Percentiles rank a stretch among this genome's conserved stretches.
These are phyloP conservation scores for Tamias sibiricus DNA, from an alignment of 2,113 vertebrate genomes.

Conservation along the genomic window DNA sequence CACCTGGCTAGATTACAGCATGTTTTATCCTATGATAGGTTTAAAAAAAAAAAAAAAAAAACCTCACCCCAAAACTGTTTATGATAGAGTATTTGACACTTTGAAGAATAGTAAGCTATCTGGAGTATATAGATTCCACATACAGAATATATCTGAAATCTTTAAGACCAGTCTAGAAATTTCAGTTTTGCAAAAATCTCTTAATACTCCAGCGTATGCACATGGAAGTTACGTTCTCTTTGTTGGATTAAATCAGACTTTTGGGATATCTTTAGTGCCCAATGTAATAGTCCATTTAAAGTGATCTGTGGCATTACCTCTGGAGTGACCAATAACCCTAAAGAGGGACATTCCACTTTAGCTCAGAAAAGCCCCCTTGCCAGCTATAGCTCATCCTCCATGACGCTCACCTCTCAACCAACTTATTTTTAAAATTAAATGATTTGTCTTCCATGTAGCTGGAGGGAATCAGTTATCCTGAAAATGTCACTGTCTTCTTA, in stretches of 20 bases:
- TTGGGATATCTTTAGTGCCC: not conserved
- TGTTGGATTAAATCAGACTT: not conserved
- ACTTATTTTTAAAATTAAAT: constrained; percentile 8
- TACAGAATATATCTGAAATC: not conserved
- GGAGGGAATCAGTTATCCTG: not conserved
- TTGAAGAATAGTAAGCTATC: constrained; percentile 4
- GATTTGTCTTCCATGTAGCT: not conserved
- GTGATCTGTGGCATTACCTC: not conserved
- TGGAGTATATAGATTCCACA: not conserved
- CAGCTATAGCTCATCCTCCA: not conserved
- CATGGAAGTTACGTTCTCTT: not conserved
- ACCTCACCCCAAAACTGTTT: not conserved
- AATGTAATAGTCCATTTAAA: not conserved
- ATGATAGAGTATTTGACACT: not conserved
- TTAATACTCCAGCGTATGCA: not conserved
- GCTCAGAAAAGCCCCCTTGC: not conserved
- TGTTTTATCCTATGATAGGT: not conserved
- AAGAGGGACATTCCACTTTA: not conserved
- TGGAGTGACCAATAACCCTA: not conserved
- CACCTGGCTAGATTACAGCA: not conserved
- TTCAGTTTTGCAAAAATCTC: constrained; percentile 22
- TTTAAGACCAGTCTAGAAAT: constrained; percentile 1
- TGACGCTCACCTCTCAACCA: not conserved
- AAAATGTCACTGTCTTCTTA: not conserved
- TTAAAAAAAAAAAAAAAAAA: not conserved